These are phyloP conservation scores for Phthorimaea operculella DNA, from an alignment of 1,140 invertebrate species.

Conservation along the genomic window DNA sequence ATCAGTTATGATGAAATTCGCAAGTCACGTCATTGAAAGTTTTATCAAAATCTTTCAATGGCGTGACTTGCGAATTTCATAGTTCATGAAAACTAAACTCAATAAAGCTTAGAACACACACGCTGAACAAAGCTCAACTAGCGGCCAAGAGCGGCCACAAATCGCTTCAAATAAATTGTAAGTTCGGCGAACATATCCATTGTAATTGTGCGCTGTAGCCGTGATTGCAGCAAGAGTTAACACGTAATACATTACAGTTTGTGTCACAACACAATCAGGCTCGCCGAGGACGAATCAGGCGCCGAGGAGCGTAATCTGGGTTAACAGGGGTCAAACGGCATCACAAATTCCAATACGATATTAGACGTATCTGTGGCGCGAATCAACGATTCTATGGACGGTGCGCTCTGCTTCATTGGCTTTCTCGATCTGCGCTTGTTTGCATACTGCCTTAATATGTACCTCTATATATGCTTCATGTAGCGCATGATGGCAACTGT, in stretches of 20 bases:
- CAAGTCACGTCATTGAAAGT: no score
- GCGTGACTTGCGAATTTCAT: no score
- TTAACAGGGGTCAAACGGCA: constrained; percentile 70
- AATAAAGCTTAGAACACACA: neutral
- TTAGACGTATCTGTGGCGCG: constrained; percentile 67
- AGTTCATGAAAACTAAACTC: no score
- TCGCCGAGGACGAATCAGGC: constrained; percentile 65
- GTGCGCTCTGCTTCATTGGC: constrained; percentile 35
- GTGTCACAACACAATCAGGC: constrained; percentile 67
- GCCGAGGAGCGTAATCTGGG: constrained; percentile 67
- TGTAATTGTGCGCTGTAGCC: constrained; percentile 57
- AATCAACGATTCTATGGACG: constrained; percentile 54
- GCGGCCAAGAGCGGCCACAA: constrained; percentile 19
- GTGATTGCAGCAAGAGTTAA: constrained; percentile 67
- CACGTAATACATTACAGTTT: constrained; percentile 68
- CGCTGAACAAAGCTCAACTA: constrained; percentile 14
- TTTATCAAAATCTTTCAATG: no score
- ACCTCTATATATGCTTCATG: no score
- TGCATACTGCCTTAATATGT: no score
- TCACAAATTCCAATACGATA: constrained; percentile 70
- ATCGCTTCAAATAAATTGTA: constrained; percentile 51
- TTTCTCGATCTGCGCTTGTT: neutral
- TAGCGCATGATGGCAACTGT: neutral
- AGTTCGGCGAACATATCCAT: constrained; percentile 58
- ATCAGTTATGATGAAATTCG: no score